Conservation (phyloP, 2,113 vertebrate genomes). For the Pedetes capensis region DNA sequence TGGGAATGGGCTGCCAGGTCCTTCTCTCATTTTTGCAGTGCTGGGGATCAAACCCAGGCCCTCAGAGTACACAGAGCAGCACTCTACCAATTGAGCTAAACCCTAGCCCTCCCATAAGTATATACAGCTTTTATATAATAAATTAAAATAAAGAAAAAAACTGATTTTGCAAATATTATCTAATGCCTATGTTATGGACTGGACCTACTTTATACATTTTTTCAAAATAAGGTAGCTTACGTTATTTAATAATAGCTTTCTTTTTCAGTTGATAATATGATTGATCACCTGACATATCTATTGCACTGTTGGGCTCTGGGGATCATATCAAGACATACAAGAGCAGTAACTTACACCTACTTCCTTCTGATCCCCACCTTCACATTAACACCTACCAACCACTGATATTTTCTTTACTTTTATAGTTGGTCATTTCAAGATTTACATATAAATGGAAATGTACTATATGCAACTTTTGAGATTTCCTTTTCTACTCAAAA, state of each 20-base stretch:
- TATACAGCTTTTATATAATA: not conserved
- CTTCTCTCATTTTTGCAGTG: no score
- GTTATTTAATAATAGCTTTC: not conserved
- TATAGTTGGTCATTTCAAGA: not conserved
- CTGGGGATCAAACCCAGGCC: no score
- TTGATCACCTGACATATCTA: no score
- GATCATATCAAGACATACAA: not conserved
- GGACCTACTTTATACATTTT: not conserved
- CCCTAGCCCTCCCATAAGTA: not conserved
- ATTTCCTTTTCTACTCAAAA: not conserved
- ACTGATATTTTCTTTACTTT: not conserved
- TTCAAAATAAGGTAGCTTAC: not conserved
- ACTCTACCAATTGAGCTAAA: no score
- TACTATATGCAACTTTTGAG: not conserved
- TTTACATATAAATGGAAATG: not conserved
- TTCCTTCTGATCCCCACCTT: not conserved
- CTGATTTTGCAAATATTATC: not conserved
- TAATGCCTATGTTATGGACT: not conserved
- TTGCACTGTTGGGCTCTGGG: not conserved
- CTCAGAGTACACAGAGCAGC: no score
- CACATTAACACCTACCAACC: not conserved
- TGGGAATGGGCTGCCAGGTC: no score
- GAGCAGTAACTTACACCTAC: not conserved
- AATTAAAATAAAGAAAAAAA: not conserved
- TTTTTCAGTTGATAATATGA: not conserved